Evolutionary conservation across 2,797 vertebrate species (phyloP), one percentile per base, ranked within the genome.

Genomic region (Pangasius sanitwongsei): DNA sequence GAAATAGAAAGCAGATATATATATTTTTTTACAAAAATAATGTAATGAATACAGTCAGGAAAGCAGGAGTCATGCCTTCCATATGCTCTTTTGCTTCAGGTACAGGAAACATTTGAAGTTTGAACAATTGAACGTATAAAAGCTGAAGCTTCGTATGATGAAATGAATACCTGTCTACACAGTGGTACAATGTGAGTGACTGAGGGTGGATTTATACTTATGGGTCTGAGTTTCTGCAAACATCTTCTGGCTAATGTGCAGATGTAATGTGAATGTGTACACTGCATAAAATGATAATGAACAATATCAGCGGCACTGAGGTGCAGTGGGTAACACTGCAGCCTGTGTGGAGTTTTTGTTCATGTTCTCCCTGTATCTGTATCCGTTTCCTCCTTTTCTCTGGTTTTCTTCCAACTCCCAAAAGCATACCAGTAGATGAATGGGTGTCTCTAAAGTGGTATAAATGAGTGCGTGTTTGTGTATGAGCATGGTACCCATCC

Each of bases 1-100:
- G 41, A 67, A 74, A 87, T 28, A 78, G 57, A 86, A 23, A 81
- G 53, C 18, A 81, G 20, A 53, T 77, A n/a, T 77, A 48, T 25
- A 9, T 63, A 11, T 5, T 48, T 84, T 63, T 59, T 31, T 15
- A 13, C 4, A 69, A n/a, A 53, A 67, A 84, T 20, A 84, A 65
- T 48, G 6, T 65, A 18, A 83, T n/a, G 34, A 65, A 83, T 59
- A 48, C 82, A 65, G 37, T 25, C 82, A 83, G 61, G 13, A 48
- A 63, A 48, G 34, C 23, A 44, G 34, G 20, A 83, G 15, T 25
- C 37, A 80, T 5, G 15, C 59, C 23, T 83, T 44, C 37, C 3
- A 65, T 37, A 23, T 57, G 23, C 12, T 20, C 57, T 44, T 83
- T 83, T 65, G 6, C 23, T n/a, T 44, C 13, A 63, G 34, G 6